phyloP scores from a whole-genome alignment of 2,797 vertebrate genomes.

The Anas flavirostris region DNA sequence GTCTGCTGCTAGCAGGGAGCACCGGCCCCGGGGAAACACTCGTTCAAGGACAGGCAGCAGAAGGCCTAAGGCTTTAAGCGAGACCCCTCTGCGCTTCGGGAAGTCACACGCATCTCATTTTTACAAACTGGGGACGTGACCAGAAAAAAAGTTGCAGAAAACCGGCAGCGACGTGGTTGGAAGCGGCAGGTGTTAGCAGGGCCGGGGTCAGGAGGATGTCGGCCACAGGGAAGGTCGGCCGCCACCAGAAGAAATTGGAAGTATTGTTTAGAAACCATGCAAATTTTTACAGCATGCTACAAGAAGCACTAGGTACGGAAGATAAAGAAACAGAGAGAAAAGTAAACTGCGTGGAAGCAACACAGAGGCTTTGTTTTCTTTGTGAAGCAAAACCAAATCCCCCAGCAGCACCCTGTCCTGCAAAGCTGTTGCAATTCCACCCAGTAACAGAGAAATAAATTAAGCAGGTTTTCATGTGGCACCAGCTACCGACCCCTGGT shows the following conservation, averaged over 20 bases:
- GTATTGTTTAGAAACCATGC: slow-evolving; percentile 5
- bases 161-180: neutral
- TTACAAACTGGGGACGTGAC: neutral
- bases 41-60: neutral
- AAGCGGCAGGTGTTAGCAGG: neutral
- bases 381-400: neutral
- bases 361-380: neutral
- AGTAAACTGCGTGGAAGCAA: slow-evolving; percentile 1
- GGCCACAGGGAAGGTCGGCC: neutral
- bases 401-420: neutral
- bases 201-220: neutral
- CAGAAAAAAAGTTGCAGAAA: neutral
- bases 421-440: neutral
- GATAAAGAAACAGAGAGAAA: slow-evolving; percentile 15
- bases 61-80: neutral
- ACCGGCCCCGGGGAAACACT: neutral
- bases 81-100: neutral
- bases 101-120: neutral
- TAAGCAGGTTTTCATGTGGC: neutral
- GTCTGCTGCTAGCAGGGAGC: fast-evolving
- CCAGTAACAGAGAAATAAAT: slow-evolving; percentile 16
- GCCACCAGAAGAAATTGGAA: slow-evolving; percentile 19
- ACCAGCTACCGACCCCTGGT: neutral
- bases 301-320: neutral
- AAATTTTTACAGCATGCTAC: neutral